A percentile compares a stretch with the other conserved stretches of the same genome.
These are phyloP conservation scores for Machimus atricapillus DNA, from an alignment of 2,888 invertebrate genomes.

Conservation along the genomic window DNA sequence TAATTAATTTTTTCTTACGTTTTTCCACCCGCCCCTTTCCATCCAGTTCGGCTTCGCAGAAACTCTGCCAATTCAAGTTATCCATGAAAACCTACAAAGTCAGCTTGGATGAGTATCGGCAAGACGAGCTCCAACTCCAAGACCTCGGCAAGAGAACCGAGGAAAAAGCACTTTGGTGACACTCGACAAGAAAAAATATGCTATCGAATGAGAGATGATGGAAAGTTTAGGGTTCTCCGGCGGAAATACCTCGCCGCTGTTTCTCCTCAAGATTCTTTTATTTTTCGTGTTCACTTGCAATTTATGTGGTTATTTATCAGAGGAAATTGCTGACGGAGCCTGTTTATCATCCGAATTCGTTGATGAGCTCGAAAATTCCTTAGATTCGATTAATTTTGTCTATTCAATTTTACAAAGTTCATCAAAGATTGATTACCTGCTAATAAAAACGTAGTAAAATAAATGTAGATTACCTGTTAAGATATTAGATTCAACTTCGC, in stretches of 20 bases:
- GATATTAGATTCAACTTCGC: no score
- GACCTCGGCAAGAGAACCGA: background rate
- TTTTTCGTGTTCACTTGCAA: background rate
- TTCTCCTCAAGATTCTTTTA: background rate
- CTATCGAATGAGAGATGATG: background rate
- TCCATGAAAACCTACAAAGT: constrained; percentile 9
- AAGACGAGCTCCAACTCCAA: background rate
- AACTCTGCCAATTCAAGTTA: background rate
- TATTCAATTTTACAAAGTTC: background rate
- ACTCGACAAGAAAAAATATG: background rate
- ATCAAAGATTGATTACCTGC: background rate
- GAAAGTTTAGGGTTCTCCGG: background rate
- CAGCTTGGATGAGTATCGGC: background rate
- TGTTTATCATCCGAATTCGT: background rate
- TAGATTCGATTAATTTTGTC: background rate
- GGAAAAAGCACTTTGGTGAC: background rate
- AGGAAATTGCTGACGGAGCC: background rate
- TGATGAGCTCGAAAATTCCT: background rate
- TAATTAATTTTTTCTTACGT: background rate
- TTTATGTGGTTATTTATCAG: background rate
- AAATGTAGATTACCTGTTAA: no score
- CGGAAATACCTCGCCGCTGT: background rate
- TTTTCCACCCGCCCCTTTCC: background rate
- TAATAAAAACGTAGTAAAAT: background rate
- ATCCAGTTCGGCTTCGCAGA: background rate